Evolutionary conservation across 2,113 vertebrate species (phyloP).

Genomic region (Meriones unguiculatus): DNA sequence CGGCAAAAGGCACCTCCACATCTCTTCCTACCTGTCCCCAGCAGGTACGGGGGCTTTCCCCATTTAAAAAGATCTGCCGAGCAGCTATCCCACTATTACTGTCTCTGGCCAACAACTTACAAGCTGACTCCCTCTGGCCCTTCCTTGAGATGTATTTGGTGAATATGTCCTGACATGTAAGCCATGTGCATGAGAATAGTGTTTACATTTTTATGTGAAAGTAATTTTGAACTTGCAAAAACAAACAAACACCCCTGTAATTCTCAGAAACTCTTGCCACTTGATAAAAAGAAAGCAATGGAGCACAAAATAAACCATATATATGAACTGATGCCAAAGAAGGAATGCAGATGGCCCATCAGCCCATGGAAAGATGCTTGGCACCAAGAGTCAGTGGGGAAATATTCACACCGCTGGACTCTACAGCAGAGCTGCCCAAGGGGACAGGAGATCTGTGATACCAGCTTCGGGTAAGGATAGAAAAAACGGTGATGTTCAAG

Average conservation of each 20-base stretch:
- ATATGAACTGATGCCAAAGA: background rate
- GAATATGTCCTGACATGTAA: background rate
- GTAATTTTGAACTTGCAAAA: conserved; percentile 47
- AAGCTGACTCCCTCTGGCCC: background rate
- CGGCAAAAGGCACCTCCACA: background rate
- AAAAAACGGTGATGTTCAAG: background rate
- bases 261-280: background rate
- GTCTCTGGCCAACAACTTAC: conserved; percentile 11
- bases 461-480: background rate
- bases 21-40: conserved; percentile 39
- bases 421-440: background rate
- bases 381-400: background rate
- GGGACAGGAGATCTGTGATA: too few relatives aligned
- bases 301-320: conserved; percentile 26
- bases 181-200: background rate
- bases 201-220: conserved; percentile 29
- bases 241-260: background rate
- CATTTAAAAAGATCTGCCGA: background rate
- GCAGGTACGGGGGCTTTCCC: background rate
- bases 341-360: background rate
- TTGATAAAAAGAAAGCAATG: background rate
- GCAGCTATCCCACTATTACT: background rate
- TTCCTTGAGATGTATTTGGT: conserved; percentile 5
- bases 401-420: background rate
- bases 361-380: background rate